A percentile compares a stretch with the other conserved stretches of the same genome.
Conservation (phyloP, 1,140 invertebrate species). For the Brachystomella parvula region DNA sequence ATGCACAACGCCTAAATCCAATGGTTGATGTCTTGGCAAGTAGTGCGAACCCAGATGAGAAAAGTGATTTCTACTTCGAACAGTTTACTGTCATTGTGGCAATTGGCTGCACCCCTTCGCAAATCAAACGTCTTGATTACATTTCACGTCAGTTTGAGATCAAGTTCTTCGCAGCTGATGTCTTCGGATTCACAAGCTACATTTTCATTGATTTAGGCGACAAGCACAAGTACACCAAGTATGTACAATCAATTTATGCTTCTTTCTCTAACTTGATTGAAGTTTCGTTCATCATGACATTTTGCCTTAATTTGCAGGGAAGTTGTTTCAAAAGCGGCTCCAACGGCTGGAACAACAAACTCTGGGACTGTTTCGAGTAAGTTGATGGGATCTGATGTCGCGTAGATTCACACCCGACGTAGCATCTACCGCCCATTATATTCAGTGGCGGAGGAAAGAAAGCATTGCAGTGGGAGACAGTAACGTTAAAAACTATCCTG, state of each 20-base stretch:
- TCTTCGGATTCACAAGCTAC: slow-evolving; percentile 89
- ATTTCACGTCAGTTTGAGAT: slow-evolving; percentile 69
- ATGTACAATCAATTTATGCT: background rate
- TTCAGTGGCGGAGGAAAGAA: too few species aligned
- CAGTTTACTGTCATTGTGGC: slow-evolving; percentile 72
- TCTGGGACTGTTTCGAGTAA: too few species aligned
- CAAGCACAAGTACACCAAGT: slow-evolving; percentile 70
- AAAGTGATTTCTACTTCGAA: slow-evolving; percentile 58
- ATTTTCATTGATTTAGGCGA: slow-evolving; percentile 79
- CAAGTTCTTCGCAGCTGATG: slow-evolving; percentile 81
- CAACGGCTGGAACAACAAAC: too few species aligned
- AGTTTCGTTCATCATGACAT: too few species aligned
- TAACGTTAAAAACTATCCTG: too few species aligned
- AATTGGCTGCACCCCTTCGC: slow-evolving; percentile 60
- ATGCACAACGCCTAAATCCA: slow-evolving; percentile 77
- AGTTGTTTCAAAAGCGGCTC: too few species aligned
- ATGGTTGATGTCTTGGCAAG: slow-evolving; percentile 79
- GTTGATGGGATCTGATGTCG: too few species aligned
- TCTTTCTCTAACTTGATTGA: too few species aligned
- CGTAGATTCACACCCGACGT: too few species aligned
- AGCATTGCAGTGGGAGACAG: too few species aligned
- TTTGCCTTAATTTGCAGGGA: too few species aligned
- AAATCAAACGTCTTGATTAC: slow-evolving; percentile 66
- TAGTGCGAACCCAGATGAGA: slow-evolving; percentile 52
- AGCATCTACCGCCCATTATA: too few species aligned